These are phyloP conservation scores for Luperina nickerlii DNA, from an alignment of 2,888 invertebrate genomes.

Conservation along the genomic window DNA sequence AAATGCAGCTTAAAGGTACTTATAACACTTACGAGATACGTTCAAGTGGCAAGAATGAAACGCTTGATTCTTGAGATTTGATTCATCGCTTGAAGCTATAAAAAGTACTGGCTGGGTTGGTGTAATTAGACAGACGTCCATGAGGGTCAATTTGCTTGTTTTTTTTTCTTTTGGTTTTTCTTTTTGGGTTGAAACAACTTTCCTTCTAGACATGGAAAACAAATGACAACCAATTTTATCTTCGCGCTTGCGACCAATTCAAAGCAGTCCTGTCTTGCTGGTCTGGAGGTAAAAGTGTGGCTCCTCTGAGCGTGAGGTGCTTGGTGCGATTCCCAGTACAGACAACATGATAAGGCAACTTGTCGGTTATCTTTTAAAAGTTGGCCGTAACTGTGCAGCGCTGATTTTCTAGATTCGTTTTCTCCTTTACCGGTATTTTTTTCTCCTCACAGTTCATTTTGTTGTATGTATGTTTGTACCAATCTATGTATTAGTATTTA, in stretches of 20 bases:
- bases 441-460: too few species aligned
- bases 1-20: slow-evolving; percentile 45
- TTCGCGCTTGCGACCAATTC: too few species aligned
- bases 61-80: slow-evolving; percentile 36
- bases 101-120: slow-evolving; percentile 37
- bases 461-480: too few species aligned
- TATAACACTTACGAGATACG: slow-evolving; percentile 38
- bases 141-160: not conserved
- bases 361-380: too few species aligned
- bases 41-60: slow-evolving; percentile 40
- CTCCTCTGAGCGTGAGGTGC: not conserved
- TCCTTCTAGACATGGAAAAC: not conserved
- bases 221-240: not conserved
- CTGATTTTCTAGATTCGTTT: too few species aligned
- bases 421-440: too few species aligned
- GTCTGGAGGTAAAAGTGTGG: too few species aligned
- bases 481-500: too few species aligned
- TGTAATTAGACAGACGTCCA: slow-evolving; percentile 8
- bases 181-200: not conserved
- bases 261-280: too few species aligned
- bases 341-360: not conserved
- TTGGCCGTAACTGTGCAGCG: too few species aligned
- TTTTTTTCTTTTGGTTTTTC: not conserved
- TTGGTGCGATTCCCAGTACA: not conserved
- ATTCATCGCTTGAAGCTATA: slow-evolving; percentile 35